Percentiles rank a stretch among this genome's conserved stretches.
phyloP scores from a whole-genome alignment of 2,113 vertebrate genomes.

The Rafetus swinhoei region DNA sequence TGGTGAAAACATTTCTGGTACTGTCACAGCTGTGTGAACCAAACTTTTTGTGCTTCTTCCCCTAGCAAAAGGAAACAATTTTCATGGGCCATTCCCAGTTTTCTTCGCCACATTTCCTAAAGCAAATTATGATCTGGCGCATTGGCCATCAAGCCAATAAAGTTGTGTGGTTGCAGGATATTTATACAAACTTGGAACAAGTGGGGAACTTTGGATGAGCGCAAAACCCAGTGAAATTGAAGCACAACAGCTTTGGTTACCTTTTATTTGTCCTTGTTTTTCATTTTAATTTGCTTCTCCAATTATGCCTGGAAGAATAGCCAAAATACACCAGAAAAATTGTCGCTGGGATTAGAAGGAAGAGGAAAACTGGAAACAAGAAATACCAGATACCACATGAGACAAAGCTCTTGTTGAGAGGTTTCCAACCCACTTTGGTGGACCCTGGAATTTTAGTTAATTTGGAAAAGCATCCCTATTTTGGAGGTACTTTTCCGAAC shows the following conservation, averaged over 20 bases:
- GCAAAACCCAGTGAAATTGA: neutral
- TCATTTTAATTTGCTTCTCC: neutral
- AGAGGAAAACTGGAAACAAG: neutral
- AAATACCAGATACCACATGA: neutral
- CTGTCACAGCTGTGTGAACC: neutral
- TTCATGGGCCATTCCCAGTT: conserved; percentile 44
- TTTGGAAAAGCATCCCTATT: neutral
- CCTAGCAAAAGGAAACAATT: neutral
- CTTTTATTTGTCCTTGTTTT: neutral
- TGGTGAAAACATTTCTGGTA: neutral
- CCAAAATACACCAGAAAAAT: neutral
- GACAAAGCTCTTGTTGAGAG: no score
- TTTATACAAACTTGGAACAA: conserved; percentile 25
- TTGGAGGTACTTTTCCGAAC: neutral
- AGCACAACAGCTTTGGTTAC: neutral
- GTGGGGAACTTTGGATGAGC: neutral
- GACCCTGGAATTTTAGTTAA: neutral
- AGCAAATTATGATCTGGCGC: conserved; percentile 55
- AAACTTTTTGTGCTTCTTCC: neutral
- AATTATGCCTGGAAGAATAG: neutral
- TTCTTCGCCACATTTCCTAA: conserved; percentile 38
- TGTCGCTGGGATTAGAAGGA: neutral
- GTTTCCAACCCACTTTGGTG: neutral
- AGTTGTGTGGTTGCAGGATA: conserved; percentile 18
- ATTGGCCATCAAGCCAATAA: conserved; percentile 48